Evolutionary conservation across 2,888 invertebrate genomes (phyloP).

Genomic region (Disparrhopalites patrizii): DNA sequence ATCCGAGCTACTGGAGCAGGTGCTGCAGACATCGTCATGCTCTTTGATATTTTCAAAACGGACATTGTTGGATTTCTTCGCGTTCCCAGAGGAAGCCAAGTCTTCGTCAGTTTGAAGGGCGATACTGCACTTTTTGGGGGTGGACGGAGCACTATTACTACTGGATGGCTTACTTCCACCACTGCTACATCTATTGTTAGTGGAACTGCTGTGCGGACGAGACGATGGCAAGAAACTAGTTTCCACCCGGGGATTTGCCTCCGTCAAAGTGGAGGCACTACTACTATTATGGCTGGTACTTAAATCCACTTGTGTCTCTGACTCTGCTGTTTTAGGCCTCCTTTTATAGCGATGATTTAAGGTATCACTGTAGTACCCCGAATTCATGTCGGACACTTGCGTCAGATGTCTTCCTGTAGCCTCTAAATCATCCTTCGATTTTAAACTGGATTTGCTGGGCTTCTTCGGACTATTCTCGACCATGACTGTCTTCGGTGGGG

Average conservation of each 20-base stretch:
- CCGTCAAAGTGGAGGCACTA: neutral
- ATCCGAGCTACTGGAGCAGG: slow-evolving; percentile 25
- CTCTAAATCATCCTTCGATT: slow-evolving; percentile 8
- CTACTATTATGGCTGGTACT: neutral
- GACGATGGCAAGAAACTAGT: slow-evolving; percentile 16
- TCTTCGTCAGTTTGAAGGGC: slow-evolving; percentile 17
- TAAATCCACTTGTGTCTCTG: slow-evolving; percentile 4
- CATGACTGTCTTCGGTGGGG: neutral
- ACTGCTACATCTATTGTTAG: neutral
- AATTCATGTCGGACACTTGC: neutral
- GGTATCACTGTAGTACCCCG: slow-evolving; percentile 12
- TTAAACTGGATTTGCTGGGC: neutral
- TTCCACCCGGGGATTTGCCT: neutral
- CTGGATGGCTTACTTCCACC: neutral
- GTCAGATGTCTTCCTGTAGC: neutral
- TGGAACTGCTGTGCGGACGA: neutral
- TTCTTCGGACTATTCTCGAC: neutral
- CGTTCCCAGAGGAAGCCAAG: neutral
- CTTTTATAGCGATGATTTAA: slow-evolving; percentile 5
- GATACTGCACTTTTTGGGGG: slow-evolving; percentile 6
- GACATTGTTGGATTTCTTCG: slow-evolving; percentile 15
- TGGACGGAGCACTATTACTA: neutral
- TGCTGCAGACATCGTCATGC: slow-evolving; percentile 23
- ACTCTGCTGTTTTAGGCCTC: neutral
- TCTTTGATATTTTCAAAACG: slow-evolving; percentile 22